A percentile compares a stretch with the other conserved stretches of the same genome.
These are phyloP conservation scores for Zosterops lateralis DNA, from an alignment of 2,113 vertebrate species.

Conservation along the genomic window DNA sequence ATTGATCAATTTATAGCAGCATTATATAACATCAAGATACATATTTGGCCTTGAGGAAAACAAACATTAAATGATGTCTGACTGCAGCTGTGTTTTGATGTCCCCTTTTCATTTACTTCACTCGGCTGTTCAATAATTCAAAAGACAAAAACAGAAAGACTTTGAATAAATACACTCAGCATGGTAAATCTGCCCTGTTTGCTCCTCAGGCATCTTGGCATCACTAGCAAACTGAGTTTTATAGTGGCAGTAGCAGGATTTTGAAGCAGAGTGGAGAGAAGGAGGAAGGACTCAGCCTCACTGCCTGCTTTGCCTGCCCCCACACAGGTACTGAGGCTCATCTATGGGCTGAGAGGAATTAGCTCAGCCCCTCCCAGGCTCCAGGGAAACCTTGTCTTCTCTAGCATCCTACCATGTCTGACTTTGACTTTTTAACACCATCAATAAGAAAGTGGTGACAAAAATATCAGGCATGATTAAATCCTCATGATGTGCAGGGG, in stretches of 20 bases:
- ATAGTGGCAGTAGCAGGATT: not conserved
- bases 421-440: not conserved
- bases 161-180: not conserved
- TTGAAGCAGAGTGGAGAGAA: not conserved
- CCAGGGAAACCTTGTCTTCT: not conserved
- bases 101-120: not conserved
- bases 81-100: not conserved
- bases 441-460: not conserved
- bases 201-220: not conserved
- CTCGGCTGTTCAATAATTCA: not conserved
- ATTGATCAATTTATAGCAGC: not conserved
- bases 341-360: not conserved
- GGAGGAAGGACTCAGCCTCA: not conserved
- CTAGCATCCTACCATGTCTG: not conserved
- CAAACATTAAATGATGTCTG: not conserved
- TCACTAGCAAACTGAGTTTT: not conserved
- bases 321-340: not conserved
- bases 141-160: not conserved
- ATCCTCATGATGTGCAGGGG: not conserved
- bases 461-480: constrained; percentile 6
- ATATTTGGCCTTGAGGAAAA: not conserved
- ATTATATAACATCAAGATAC: not conserved
- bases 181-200: not conserved
- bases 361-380: not conserved
- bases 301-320: not conserved